Evolutionary conservation across 1,140 invertebrate species (phyloP).

Genomic region (Nilaparvata lugens): DNA sequence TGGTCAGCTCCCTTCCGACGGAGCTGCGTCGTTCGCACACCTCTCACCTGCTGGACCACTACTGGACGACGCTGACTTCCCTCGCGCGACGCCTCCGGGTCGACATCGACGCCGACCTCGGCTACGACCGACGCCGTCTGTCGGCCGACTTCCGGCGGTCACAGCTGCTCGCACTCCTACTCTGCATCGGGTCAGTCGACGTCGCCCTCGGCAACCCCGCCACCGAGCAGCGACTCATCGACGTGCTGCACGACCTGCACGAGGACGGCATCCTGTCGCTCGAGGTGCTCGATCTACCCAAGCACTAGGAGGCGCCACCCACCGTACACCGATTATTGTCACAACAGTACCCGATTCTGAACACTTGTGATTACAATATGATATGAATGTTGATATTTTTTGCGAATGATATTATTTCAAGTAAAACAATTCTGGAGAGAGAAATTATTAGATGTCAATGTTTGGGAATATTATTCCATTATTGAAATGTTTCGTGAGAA

Average conservation of each 20-base stretch:
- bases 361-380: too few relatives aligned
- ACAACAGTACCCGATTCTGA: too few relatives aligned
- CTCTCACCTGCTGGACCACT: slow-evolving; percentile 51
- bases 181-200: slow-evolving; percentile 72
- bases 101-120: slow-evolving; percentile 45
- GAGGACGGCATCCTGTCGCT: slow-evolving; percentile 42
- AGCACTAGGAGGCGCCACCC: not conserved
- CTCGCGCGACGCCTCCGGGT: slow-evolving; percentile 46
- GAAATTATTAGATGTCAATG: too few relatives aligned
- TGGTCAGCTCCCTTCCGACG: slow-evolving; percentile 65
- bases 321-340: too few relatives aligned
- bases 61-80: slow-evolving; percentile 51
- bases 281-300: slow-evolving; percentile 23
- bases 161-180: slow-evolving; percentile 57
- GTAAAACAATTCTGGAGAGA: too few relatives aligned
- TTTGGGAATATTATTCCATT: too few relatives aligned
- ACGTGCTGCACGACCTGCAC: slow-evolving; percentile 48
- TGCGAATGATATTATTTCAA: too few relatives aligned
- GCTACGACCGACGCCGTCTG: slow-evolving; percentile 45
- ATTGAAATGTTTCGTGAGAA: too few relatives aligned
- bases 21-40: slow-evolving; percentile 53
- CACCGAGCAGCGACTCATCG: slow-evolving; percentile 55
- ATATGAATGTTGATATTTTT: too few relatives aligned
- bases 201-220: slow-evolving; percentile 55
- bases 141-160: slow-evolving; percentile 57